A percentile compares a stretch with the other conserved stretches of the same genome.
Evolutionary conservation across 1,140 invertebrate genomes (phyloP).

Genomic region (Oryzaephilus surinamensis): DNA sequence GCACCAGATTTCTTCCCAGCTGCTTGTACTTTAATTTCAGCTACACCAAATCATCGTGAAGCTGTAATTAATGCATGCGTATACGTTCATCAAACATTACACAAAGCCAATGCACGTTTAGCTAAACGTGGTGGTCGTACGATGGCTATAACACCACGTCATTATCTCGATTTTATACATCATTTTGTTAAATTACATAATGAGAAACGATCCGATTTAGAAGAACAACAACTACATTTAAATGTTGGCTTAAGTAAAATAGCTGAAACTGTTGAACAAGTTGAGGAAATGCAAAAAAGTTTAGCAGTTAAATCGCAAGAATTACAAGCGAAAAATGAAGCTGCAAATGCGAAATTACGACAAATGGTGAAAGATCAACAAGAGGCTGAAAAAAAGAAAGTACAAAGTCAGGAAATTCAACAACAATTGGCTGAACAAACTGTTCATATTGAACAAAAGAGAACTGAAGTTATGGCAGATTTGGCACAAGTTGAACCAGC

Average conservation of each 20-base stretch:
- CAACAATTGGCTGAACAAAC: conserved; percentile 81
- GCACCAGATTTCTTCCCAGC: conserved; percentile 82
- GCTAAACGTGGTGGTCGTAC: conserved; percentile 86
- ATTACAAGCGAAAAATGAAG: conserved; percentile 96
- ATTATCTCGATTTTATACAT: conserved; percentile 99
- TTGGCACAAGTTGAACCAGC: conserved; percentile 95
- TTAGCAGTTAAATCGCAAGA: conserved; percentile 91
- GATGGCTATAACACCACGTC: conserved; percentile 95
- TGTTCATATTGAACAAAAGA: conserved; percentile 84
- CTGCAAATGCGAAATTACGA: conserved; percentile 94
- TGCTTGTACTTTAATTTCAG: conserved; percentile 64
- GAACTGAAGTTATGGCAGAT: conserved; percentile 87
- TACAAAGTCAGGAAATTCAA: conserved; percentile 96
- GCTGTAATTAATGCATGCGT: conserved; percentile 97
- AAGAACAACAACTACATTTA: conserved; percentile 97
- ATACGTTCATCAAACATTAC: conserved; percentile 94
- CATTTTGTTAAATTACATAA: conserved; percentile 98
- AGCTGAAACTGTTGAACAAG: conserved; percentile 97
- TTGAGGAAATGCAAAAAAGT: conserved; percentile 98
- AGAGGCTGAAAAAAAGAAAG: conserved; percentile 98
- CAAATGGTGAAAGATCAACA: conserved; percentile 99
- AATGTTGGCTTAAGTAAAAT: conserved; percentile 99
- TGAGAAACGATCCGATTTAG: conserved; percentile 94
- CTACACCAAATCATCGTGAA: conserved; percentile 74
- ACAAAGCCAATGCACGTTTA: conserved; percentile 82